A percentile compares a stretch with the other conserved stretches of the same genome.
These are phyloP conservation scores for Eupleurogrammus muticus DNA, from an alignment of 2,797 vertebrate genomes.

Conservation along the genomic window DNA sequence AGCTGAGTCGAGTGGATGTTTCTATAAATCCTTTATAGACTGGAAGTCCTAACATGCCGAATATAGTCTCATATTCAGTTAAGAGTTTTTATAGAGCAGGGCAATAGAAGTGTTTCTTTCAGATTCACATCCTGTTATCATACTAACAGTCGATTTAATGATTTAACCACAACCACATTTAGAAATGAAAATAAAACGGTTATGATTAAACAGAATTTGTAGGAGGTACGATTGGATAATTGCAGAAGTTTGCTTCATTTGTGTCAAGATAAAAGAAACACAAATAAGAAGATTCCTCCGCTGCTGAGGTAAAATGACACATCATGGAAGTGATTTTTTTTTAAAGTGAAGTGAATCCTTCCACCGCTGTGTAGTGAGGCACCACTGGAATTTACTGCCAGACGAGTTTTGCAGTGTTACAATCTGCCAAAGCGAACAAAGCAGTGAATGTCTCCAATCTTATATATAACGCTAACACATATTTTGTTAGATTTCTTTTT, in stretches of 20 bases:
- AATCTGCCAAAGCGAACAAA: background rate
- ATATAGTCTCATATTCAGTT: background rate
- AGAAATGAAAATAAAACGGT: slow-evolving; percentile 9
- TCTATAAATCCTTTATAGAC: slow-evolving; percentile 2
- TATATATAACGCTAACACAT: slow-evolving; percentile 23
- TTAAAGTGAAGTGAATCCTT: slow-evolving; percentile 30
- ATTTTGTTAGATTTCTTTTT: background rate
- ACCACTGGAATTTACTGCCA: background rate
- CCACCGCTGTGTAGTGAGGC: background rate
- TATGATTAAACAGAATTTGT: background rate
- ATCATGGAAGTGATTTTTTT: slow-evolving; percentile 29
- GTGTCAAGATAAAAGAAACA: background rate
- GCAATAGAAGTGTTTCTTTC: background rate
- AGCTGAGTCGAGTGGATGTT: background rate
- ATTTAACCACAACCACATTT: slow-evolving; percentile 9
- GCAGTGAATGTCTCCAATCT: background rate
- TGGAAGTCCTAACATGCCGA: background rate
- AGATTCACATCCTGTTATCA: slow-evolving; percentile 23
- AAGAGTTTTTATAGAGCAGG: background rate
- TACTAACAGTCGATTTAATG: background rate
- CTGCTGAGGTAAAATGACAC: slow-evolving; percentile 3
- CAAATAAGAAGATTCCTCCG: background rate
- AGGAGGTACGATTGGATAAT: background rate
- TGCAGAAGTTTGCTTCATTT: slow-evolving; percentile 10
- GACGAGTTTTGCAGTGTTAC: background rate